Evolutionary conservation across 2,113 vertebrate species (phyloP).

Genomic region (Atractosteus spatula): DNA sequence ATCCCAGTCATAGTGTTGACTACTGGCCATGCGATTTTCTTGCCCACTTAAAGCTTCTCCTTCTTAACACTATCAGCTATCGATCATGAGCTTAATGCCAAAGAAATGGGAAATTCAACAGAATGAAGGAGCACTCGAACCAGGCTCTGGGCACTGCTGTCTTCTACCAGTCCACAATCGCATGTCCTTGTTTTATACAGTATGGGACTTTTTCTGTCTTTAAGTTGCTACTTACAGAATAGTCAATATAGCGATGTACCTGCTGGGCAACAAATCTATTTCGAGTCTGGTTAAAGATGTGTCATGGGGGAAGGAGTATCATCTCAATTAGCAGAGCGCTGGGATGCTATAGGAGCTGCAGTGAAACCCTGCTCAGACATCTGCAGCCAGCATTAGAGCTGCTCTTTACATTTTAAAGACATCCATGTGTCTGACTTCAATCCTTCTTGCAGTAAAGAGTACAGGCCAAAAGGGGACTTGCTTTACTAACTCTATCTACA

Average conservation of each 20-base stretch:
- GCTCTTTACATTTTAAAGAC: constrained; percentile 26
- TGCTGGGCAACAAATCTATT: constrained; percentile 18
- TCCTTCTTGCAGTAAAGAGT: constrained; percentile 38
- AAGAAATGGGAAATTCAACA: no score
- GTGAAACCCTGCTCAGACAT: constrained; percentile 27
- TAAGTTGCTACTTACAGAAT: constrained; percentile 13
- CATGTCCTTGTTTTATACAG: background rate
- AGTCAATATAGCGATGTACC: constrained; percentile 24
- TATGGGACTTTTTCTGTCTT: background rate
- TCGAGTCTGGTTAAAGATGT: constrained; percentile 17
- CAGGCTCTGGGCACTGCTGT: background rate
- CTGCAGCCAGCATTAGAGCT: constrained; percentile 18
- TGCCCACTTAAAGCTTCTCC: no score
- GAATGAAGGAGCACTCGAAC: no score
- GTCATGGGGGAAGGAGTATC: constrained; percentile 13
- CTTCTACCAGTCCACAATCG: background rate
- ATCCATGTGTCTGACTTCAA: constrained; percentile 45
- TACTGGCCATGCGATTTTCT: no score
- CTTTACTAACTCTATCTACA: constrained; percentile 33
- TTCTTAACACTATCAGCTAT: no score
- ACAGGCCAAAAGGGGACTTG: constrained; percentile 28
- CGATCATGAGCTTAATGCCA: no score
- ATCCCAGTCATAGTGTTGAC: no score
- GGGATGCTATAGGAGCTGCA: constrained; percentile 6
- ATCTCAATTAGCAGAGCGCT: constrained; percentile 14